Conservation (phyloP, 2,888 invertebrate genomes). For the Caenorhabditis sp. region DNA sequence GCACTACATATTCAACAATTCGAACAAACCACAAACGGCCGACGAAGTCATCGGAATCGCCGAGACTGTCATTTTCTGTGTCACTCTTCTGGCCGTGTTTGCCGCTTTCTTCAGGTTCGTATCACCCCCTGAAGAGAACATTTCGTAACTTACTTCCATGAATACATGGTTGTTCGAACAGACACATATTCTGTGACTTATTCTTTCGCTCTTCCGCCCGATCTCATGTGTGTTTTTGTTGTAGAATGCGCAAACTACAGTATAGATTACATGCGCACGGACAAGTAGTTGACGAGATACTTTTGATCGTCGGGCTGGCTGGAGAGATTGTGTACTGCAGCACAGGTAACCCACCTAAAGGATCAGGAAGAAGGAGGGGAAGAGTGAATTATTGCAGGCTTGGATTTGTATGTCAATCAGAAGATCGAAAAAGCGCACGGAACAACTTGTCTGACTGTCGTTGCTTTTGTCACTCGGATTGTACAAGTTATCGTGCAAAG, state of each 20-base stretch:
- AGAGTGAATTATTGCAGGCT: constrained; percentile 31
- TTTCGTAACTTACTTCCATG: constrained; percentile 1
- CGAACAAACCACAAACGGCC: constrained; percentile 61
- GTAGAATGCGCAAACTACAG: constrained; percentile 54
- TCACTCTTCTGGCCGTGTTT: constrained; percentile 67
- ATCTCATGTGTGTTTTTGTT: constrained; percentile 13
- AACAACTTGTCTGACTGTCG: constrained; percentile 49
- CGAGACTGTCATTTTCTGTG: constrained; percentile 70
- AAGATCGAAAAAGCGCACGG: constrained; percentile 20
- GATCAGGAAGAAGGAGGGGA: neutral
- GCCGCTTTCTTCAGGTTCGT: constrained; percentile 68
- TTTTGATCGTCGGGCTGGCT: constrained; percentile 47
- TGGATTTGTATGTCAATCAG: constrained; percentile 50
- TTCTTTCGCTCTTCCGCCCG: constrained; percentile 3
- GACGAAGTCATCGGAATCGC: constrained; percentile 72
- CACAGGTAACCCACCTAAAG: constrained; percentile 9
- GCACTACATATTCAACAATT: constrained; percentile 70
- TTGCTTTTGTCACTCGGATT: constrained; percentile 69
- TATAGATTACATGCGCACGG: constrained; percentile 58
- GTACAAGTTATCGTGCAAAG: constrained; percentile 76
- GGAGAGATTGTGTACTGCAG: constrained; percentile 59
- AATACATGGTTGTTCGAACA: constrained; percentile 28
- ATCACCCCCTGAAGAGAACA: too few species aligned
- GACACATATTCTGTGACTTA: constrained; percentile 43
- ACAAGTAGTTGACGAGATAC: constrained; percentile 54